These are phyloP conservation scores for Acanthosepion lycidas DNA, from an alignment of 2,888 invertebrate species.

Conservation along the genomic window DNA sequence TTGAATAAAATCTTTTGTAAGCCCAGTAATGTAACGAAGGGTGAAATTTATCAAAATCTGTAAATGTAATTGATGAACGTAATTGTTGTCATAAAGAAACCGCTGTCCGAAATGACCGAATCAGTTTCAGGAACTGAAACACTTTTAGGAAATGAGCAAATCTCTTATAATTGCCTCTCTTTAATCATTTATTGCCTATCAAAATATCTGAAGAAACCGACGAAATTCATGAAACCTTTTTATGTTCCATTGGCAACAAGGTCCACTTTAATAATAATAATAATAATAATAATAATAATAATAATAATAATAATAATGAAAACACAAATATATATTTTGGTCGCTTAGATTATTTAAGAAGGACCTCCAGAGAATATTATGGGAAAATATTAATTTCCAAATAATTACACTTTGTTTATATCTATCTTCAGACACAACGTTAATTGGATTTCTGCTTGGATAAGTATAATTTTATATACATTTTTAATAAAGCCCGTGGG, in stretches of 20 bases:
- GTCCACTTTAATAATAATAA: too few relatives aligned
- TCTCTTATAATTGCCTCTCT: neutral
- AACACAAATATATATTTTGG: neutral
- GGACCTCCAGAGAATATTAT: neutral
- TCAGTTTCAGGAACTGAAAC: too few relatives aligned
- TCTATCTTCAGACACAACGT: neutral
- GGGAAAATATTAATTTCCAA: neutral
- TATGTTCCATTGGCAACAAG: too few relatives aligned
- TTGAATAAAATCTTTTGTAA: too few relatives aligned
- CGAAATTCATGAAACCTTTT: neutral
- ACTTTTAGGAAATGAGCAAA: too few relatives aligned
- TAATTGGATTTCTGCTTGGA: neutral
- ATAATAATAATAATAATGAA: neutral
- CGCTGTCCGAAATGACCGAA: too few relatives aligned
- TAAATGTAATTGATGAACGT: too few relatives aligned
- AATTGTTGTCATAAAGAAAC: too few relatives aligned
- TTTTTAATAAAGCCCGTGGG: constrained; percentile 4
- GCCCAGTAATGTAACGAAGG: too few relatives aligned
- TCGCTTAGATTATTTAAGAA: neutral
- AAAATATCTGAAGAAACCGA: neutral
- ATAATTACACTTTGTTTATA: neutral
- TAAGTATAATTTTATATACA: neutral
- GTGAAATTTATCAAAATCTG: too few relatives aligned
- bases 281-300: neutral
- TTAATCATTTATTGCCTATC: neutral